phyloP scores from a whole-genome alignment of 1,140 invertebrate species.

The Pinna nobilis region DNA sequence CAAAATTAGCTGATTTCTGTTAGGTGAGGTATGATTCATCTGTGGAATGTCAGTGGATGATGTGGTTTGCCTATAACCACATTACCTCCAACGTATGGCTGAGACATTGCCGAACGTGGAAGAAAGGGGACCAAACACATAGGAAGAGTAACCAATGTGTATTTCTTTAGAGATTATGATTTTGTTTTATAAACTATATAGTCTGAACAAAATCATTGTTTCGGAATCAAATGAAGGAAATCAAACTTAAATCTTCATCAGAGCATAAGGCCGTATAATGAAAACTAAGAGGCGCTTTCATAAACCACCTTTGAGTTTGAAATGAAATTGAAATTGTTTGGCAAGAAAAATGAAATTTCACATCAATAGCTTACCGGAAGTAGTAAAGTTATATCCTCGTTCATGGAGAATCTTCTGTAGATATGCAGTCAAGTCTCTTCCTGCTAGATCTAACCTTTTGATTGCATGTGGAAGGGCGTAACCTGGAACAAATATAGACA shows the following conservation, averaged over 20 bases:
- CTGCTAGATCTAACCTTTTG: conserved; percentile 91
- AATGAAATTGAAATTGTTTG: background rate
- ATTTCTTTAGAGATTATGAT: background rate
- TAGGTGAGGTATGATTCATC: background rate
- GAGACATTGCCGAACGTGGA: background rate
- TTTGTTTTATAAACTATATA: background rate
- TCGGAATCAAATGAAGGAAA: background rate
- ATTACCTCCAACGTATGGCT: background rate
- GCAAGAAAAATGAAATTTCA: background rate
- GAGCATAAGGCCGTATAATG: background rate
- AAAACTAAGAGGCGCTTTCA: background rate
- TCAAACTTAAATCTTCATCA: background rate
- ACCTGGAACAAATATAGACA: conserved; percentile 70
- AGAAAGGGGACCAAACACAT: background rate
- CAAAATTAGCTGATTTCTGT: background rate
- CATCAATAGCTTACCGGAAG: conserved; percentile 76
- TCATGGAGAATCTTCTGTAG: conserved; percentile 96
- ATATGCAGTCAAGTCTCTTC: conserved; percentile 96
- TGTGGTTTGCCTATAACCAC: background rate
- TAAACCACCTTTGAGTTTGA: background rate
- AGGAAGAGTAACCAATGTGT: background rate
- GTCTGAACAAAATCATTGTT: background rate
- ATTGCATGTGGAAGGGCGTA: conserved; percentile 85
- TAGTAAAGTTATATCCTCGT: conserved; percentile 97
- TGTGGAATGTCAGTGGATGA: background rate